These are phyloP conservation scores for Mormyrus lacerda DNA, from an alignment of 2,113 vertebrate species.

Conservation along the genomic window DNA sequence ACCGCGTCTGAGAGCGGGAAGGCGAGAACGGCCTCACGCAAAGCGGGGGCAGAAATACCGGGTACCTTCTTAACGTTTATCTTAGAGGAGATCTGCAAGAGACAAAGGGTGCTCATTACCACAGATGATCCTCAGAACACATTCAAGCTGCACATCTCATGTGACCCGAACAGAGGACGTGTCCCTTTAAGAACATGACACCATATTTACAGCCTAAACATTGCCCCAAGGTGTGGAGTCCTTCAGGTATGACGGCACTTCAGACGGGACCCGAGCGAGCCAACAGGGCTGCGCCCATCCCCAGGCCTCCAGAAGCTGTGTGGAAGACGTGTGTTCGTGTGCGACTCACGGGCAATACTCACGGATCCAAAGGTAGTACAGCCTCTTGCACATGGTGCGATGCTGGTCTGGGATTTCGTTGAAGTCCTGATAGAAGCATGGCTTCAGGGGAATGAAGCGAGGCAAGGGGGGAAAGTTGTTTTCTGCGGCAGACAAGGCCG, in stretches of 20 bases:
- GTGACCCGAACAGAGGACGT: not conserved
- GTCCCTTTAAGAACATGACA: not conserved
- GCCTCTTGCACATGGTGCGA: constrained; percentile 83
- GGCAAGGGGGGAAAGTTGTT: constrained; percentile 94
- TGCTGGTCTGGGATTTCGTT: constrained; percentile 93
- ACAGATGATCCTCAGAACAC: not conserved
- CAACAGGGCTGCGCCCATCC: not conserved
- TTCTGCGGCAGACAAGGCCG: constrained; percentile 57
- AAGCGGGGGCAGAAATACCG: constrained; percentile 3
- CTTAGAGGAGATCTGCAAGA: constrained; percentile 27
- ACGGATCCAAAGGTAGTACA: constrained; percentile 98
- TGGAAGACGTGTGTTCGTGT: not conserved
- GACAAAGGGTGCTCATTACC: constrained; percentile 17
- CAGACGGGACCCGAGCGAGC: not conserved
- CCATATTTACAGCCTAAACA: constrained; percentile 1
- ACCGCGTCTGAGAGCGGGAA: not conserved
- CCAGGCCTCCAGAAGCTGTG: not conserved
- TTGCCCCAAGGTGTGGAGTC: not conserved
- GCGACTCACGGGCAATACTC: constrained; percentile 50
- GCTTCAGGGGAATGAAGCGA: constrained; percentile 86
- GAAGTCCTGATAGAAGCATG: constrained; percentile 97
- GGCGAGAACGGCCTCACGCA: not conserved
- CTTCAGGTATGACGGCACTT: not conserved
- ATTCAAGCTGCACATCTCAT: not conserved
- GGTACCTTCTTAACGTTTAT: constrained; percentile 41